Conservation (phyloP, 2,888 invertebrate species). For the Tipula helvola region DNA sequence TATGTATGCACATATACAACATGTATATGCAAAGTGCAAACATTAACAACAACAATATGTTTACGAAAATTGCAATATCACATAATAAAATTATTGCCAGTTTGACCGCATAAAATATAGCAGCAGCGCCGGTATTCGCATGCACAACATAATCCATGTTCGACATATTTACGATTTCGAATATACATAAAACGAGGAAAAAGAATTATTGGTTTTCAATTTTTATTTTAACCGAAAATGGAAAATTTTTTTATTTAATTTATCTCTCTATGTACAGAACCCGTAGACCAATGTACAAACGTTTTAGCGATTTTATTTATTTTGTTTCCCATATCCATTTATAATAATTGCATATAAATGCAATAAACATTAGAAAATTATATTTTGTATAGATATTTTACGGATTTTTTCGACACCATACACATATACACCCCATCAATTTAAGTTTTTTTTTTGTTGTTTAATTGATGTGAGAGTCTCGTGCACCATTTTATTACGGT, state of each 20-base stretch:
- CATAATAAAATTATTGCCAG: constrained; percentile 7
- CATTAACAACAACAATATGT: neutral
- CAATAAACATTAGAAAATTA: neutral
- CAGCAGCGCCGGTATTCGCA: neutral
- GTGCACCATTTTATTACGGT: neutral
- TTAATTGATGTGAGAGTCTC: neutral
- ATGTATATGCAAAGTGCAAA: neutral
- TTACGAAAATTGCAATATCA: neutral
- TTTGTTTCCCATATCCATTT: neutral
- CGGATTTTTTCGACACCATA: neutral
- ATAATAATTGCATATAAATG: neutral
- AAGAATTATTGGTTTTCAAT: neutral
- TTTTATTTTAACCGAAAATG: neutral
- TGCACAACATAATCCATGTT: neutral
- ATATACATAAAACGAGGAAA: neutral
- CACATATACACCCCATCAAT: neutral
- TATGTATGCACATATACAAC: neutral
- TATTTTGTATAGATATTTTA: neutral
- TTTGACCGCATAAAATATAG: constrained; percentile 8
- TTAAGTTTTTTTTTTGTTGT: neutral
- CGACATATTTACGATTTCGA: constrained; percentile 7
- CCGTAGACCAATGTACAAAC: neutral
- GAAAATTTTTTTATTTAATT: neutral
- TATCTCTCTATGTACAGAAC: neutral
- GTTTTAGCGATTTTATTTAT: neutral